Evolutionary conservation across 2,888 invertebrate species (phyloP).

Genomic region (Dasysyrphus albostriatus): DNA sequence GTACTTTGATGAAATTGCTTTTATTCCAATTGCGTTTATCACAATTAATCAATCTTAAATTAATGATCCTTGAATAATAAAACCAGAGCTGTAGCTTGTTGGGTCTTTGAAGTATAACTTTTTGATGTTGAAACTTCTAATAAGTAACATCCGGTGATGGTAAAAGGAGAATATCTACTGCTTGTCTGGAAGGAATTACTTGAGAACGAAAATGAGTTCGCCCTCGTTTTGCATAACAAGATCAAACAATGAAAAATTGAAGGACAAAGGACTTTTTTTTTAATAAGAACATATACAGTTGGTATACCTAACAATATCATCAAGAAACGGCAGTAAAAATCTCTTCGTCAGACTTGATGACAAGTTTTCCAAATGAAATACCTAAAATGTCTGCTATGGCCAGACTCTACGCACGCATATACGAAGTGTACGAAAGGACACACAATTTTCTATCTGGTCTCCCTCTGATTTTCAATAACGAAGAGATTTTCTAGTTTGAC

Average conservation of each 20-base stretch:
- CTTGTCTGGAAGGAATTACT: neutral
- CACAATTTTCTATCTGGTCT: neutral
- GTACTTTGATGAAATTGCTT: neutral
- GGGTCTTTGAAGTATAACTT: neutral
- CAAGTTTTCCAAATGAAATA: slow-evolving; percentile 5
- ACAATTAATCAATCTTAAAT: slow-evolving; percentile 31
- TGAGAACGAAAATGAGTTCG: neutral
- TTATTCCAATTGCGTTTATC: slow-evolving; percentile 11
- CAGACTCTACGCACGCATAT: neutral
- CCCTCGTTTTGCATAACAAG: slow-evolving; percentile 13
- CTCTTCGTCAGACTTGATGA: neutral
- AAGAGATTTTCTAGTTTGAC: slow-evolving; percentile 29
- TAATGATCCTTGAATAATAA: slow-evolving; percentile 24
- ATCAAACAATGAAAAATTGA: slow-evolving; percentile 7
- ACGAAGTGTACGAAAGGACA: neutral
- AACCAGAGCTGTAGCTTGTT: neutral
- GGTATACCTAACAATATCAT: neutral
- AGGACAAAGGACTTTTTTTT: neutral
- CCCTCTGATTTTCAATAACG: slow-evolving; percentile 13
- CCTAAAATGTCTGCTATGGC: neutral
- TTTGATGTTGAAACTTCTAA: neutral
- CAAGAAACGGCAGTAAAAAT: slow-evolving; percentile 4
- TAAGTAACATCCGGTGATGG: slow-evolving; percentile 12
- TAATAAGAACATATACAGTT: neutral
- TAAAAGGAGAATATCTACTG: neutral